These are phyloP conservation scores for Drosophila mauritiana DNA, from an alignment of 1,140 invertebrate species.

Conservation along the genomic window DNA sequence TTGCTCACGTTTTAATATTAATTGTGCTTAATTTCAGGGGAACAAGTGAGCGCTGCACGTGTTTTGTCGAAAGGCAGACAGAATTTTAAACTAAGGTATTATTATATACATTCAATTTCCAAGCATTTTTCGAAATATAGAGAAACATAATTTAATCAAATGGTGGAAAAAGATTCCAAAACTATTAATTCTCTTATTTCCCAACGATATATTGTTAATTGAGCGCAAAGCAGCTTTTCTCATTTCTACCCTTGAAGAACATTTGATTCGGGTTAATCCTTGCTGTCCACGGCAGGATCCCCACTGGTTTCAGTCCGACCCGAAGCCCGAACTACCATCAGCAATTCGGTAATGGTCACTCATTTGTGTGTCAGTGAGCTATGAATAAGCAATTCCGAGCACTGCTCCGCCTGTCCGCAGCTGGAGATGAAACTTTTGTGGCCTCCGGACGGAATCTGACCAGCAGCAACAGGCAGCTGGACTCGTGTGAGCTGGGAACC, in stretches of 20 bases:
- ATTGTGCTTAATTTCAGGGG: slow-evolving; percentile 4
- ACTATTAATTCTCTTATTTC: no score
- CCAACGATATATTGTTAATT: no score
- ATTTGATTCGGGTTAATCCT: slow-evolving; percentile 48
- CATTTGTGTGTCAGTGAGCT: slow-evolving; percentile 58
- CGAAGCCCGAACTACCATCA: slow-evolving; percentile 20
- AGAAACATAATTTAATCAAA: no score
- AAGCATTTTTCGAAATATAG: no score
- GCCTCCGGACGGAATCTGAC: slow-evolving; percentile 42
- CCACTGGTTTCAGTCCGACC: background rate
- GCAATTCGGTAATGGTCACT: slow-evolving; percentile 52
- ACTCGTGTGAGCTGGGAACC: background rate
- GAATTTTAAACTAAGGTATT: no score
- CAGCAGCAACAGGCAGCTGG: slow-evolving; percentile 27
- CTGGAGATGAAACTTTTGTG: slow-evolving; percentile 50
- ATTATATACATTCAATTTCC: no score
- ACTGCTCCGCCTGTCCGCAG: slow-evolving; percentile 13
- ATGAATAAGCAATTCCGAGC: slow-evolving; percentile 54
- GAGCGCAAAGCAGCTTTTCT: slow-evolving; percentile 29
- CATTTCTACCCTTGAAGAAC: slow-evolving; percentile 16
- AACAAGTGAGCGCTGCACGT: background rate
- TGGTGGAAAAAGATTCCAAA: no score
- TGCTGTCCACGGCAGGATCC: slow-evolving; percentile 37
- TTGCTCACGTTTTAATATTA: slow-evolving; percentile 22
- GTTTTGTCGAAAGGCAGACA: background rate